Base-by-base conservation (phyloP, 2,888 invertebrate genomes). In the Rhingia campestris region DNA sequence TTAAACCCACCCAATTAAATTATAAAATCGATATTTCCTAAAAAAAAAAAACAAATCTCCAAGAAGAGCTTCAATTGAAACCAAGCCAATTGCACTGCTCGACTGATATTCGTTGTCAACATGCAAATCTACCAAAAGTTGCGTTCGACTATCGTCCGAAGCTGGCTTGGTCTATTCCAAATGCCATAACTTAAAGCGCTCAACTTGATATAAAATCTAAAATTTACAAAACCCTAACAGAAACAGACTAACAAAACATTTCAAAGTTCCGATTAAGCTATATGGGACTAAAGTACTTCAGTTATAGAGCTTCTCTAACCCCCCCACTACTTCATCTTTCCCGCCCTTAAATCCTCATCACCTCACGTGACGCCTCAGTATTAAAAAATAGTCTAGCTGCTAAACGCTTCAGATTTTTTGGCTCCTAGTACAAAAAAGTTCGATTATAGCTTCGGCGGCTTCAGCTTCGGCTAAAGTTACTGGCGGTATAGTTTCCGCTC, bases 371-470 rank as follows among this genome's bases (percentile, higher is more conserved):
- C 33, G 86, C 59, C 86, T 88, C 86, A 87, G 10, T 61, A 51
- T 54, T 12, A 58, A 45, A 67, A 41, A 59, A 73, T 64, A 67
- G 89, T 88, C 88, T 88, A 88, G 89, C 88, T 89, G 87, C 90
- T 89, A 90, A 89, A 88, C 88, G 87, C 88, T 88, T 88, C 86
- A 86, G 86, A 88, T 88, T 90, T 90, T 90, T 90, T 88, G 89
- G 90, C 90, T 89, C 90, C 90, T 89, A 90, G 89, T 88, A 90
- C 88, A 88, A 89, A 89, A 90, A 90, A 90, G 90, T 90, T 90
- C 88, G 89, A 88, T 87, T 88, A 88, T 89, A 89, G 89, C 90
- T 90, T 89, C 86, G 58, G 76, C 86, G 58, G 76, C 69, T 81
- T 89, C 89, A 89, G 87, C 88, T 89, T 88, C 87, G 88, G 85